Conservation (phyloP, 1,140 invertebrate species). For the Bacillus rossius region DNA sequence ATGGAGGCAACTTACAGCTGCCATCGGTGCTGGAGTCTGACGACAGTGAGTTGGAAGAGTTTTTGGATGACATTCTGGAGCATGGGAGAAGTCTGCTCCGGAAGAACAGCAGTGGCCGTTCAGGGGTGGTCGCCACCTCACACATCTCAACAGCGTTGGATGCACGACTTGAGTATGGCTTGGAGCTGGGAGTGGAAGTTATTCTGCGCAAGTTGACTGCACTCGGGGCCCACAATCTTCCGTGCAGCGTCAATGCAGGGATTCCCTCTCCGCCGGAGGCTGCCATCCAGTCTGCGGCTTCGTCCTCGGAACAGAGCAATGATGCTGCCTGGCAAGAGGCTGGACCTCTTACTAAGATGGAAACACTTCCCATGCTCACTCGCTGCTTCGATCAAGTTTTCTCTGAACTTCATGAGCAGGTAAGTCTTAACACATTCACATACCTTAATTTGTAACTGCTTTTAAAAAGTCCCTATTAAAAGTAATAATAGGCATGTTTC, state of each 20-base stretch:
- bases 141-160: conserved; percentile 64
- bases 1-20: conserved; percentile 35
- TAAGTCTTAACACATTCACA: conserved; percentile 19
- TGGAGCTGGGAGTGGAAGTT: conserved; percentile 66
- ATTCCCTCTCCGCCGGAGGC: conserved; percentile 31
- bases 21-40: conserved; percentile 64
- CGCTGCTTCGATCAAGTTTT: conserved; percentile 66
- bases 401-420: conserved; percentile 49
- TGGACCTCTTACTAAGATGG: not conserved
- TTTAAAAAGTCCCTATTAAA: too few species aligned
- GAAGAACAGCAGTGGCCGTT: conserved; percentile 12
- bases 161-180: conserved; percentile 66
- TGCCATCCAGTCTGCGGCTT: not conserved
- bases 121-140: not conserved
- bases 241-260: conserved; percentile 48
- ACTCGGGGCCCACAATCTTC: conserved; percentile 51
- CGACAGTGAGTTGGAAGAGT: conserved; percentile 64
- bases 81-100: conserved; percentile 46
- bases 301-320: conserved; percentile 28
- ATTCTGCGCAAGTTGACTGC: conserved; percentile 59
- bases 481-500: too few species aligned
- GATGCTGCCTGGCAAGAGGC: conserved; percentile 33
- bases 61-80: conserved; percentile 60
- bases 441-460: too few species aligned
- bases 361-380: conserved; percentile 52